These are phyloP conservation scores for Pardalotus punctatus DNA, from an alignment of 2,113 vertebrate species.

Conservation along the genomic window DNA sequence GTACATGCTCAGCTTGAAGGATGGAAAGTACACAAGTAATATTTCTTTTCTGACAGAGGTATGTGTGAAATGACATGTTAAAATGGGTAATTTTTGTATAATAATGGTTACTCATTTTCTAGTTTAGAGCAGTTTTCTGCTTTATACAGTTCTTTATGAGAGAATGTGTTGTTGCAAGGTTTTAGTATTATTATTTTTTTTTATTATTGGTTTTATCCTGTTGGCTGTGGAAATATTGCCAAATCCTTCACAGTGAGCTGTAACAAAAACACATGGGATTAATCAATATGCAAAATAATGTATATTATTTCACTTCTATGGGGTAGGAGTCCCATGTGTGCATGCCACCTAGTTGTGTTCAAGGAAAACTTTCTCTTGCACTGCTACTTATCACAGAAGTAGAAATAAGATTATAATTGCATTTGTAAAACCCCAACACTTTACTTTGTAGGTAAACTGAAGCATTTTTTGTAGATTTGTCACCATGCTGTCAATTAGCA, in stretches of 20 bases:
- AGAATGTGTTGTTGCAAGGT: background rate
- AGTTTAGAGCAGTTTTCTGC: background rate
- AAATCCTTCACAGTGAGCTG: background rate
- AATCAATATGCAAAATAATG: background rate
- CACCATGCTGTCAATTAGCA: background rate
- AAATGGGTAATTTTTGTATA: background rate
- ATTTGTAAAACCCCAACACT: background rate
- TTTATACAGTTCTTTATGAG: background rate
- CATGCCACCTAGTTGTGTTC: background rate
- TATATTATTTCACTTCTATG: background rate
- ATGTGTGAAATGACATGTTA: background rate
- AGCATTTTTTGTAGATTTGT: background rate
- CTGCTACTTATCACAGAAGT: background rate
- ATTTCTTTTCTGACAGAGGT: background rate
- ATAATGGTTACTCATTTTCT: background rate
- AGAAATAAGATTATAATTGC: background rate
- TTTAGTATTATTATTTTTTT: background rate
- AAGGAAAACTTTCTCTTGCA: background rate
- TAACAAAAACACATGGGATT: background rate
- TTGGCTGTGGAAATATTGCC: background rate
- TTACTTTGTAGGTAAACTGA: background rate
- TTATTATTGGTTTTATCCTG: background rate
- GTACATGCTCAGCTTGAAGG: background rate
- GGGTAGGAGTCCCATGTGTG: background rate
- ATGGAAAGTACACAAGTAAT: background rate